Base-by-base conservation (phyloP, 1,140 invertebrate genomes). In the Saxidomus purpurata region DNA sequence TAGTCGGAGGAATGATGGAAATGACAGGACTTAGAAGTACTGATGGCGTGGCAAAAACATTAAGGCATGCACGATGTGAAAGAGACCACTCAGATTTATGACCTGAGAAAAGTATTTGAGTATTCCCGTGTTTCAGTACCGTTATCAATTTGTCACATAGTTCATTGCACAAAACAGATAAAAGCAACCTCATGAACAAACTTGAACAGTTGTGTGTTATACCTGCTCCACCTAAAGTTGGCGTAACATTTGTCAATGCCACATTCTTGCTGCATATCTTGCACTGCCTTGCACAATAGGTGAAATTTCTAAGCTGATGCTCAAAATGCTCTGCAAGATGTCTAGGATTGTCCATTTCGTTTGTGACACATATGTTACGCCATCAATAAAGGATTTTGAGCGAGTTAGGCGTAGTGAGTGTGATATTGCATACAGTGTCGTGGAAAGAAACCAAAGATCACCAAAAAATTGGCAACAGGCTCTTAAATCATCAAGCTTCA, bases 311-410 rank as follows among this genome's bases (percentile, higher is more conserved):
- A 84, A 67, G 47, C 36, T 84, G 0, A 15, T 49, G 17, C 25
- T 81, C 4, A 59, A 11, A 38, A 8, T 28, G 22, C 31, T 81
- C 11, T 11, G 17, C 55, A 15, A 15, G 36, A 36, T 40, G 11
- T 81, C 79, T 22, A 11, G 13, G 6, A 28, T 11, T 59, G 79
- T 81, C 34, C 25, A 81, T 52, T 81, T 81, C 47, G 84, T 87
- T n/a, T 19, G 11, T 25, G 71, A 87, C 55, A 79, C 71, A 63
- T 87, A 88, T 47, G 49, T 25, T 19, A 8, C 31, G 8, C 87
- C 79, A 71, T 69, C 77, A 22, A 89, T 89, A 55, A 83, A 89
- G 63, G 87, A 71, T 52, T 6, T 25, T 13, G 87, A 89, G 71
- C 63, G 38, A 4, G 28, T 25, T 31, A 19, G 15, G 3, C 59